Evolutionary conservation across 2,888 invertebrate species (phyloP), one percentile per base, ranked within the genome.

Genomic region (Cheilosia pagana): DNA sequence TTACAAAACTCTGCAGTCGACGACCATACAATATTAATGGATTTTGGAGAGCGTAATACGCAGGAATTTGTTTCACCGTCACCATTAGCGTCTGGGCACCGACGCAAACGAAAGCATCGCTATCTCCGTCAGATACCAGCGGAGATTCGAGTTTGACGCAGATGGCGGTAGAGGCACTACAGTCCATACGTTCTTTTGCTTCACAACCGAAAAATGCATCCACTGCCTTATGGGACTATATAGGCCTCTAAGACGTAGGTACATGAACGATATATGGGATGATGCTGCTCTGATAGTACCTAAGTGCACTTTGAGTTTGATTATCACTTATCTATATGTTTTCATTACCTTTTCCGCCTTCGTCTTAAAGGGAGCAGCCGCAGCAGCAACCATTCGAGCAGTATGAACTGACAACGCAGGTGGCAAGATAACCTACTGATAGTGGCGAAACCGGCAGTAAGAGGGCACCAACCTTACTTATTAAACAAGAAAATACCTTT

Each of bases 161-260:
- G 19, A 60, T 68, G 43, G 67, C 67, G 23, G 67, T 31, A 25
- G 60, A 68, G n/a, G 43, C 67, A 68, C 41, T 68, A 23, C 67
- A 53, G 41, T 28, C 25, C 6, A 53, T 60, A 8, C 41, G 55
- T 25, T 57, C 57, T 7, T n/a, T n/a, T 14, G 2, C 14, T 48
- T 45, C 19, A 25, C 55, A 67, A n/a, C 16, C 52, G 7, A 59
- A 59, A 25, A 48, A 55, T 50, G 14, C 65, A 59, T 31, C 57
- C 48, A 55, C 50, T 31, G 48, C 21, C 43, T 57, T 59, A 16
- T 75, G 75, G 19, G 59, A 75, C 23, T 75, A 65, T 25, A 75
- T 75, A n/a, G 65, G 65, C 50, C 12, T 57, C 48, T 16, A n/a
- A n/a, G n/a, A n/a, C n/a, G n/a, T n/a, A n/a, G n/a, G n/a, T n/a